Conservation (phyloP, 2,888 invertebrate genomes). For the Drosophila paramelanica region DNA sequence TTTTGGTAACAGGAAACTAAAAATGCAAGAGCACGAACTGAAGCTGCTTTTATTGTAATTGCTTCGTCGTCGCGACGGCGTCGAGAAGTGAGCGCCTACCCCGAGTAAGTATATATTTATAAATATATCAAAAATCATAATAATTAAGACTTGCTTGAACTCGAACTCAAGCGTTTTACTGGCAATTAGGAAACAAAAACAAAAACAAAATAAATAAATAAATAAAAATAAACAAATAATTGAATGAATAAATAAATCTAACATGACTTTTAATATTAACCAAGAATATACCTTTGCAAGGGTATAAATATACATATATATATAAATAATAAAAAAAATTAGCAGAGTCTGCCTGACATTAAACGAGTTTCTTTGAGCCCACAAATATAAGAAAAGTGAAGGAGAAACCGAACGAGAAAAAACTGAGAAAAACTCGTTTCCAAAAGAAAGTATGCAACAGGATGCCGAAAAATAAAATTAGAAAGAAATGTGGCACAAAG, state of each 20-base stretch:
- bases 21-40: conserved; percentile 62
- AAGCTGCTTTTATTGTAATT: conserved; percentile 67
- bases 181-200: neutral
- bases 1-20: conserved; percentile 68
- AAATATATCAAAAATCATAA: conserved; percentile 33
- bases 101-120: conserved; percentile 41
- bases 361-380: conserved; percentile 48
- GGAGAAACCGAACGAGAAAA: conserved; percentile 18
- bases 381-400: conserved; percentile 37
- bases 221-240: no score
- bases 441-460: conserved; percentile 54
- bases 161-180: neutral
- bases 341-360: conserved; percentile 39
- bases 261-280: no score
- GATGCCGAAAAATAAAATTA: conserved; percentile 37
- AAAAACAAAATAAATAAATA: conserved; percentile 18
- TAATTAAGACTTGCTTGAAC: conserved; percentile 52
- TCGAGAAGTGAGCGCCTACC: conserved; percentile 49
- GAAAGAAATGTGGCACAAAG: conserved; percentile 53
- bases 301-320: neutral
- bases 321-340: conserved; percentile 39
- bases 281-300: neutral
- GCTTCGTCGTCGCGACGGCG: conserved; percentile 29
- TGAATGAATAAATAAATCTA: no score
- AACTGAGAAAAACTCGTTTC: conserved; percentile 16